A percentile compares a stretch with the other conserved stretches of the same genome.
phyloP scores from a whole-genome alignment of 2,113 vertebrate genomes.

The Oreotrochilus melanogaster region DNA sequence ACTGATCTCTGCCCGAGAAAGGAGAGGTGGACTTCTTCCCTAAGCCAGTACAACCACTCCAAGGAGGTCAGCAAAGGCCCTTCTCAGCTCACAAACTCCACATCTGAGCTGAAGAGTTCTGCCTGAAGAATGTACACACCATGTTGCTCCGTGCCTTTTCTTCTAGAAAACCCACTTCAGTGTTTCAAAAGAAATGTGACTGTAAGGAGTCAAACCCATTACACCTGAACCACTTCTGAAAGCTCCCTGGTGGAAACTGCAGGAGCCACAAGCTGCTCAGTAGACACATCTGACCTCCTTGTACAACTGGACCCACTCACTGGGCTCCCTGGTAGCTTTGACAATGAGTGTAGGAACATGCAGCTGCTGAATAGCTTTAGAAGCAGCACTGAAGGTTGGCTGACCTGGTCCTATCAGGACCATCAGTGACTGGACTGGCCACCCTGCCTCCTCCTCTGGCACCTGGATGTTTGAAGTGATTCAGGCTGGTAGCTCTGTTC shows the following conservation, averaged over 20 bases:
- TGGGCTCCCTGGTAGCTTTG: rapidly evolving
- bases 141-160: background rate
- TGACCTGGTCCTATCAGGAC: background rate
- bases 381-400: background rate
- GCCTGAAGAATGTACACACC: background rate
- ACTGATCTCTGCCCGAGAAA: background rate
- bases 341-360: rapidly evolving
- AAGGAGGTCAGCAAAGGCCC: background rate
- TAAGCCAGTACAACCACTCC: too few species aligned
- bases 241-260: background rate
- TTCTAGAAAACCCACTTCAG: background rate
- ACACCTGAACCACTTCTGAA: background rate
- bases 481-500: background rate
- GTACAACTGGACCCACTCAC: rapidly evolving
- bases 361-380: background rate
- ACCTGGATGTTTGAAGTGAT: background rate
- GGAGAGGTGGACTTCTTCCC: background rate
- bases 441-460: background rate
- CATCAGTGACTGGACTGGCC: background rate
- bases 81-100: background rate
- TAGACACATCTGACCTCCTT: background rate
- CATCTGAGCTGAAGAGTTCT: background rate
- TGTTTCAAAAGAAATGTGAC: background rate
- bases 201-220: background rate
- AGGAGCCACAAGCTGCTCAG: background rate